phyloP scores from a whole-genome alignment of 2,113 vertebrate species.

The Odocoileus virginianus region DNA sequence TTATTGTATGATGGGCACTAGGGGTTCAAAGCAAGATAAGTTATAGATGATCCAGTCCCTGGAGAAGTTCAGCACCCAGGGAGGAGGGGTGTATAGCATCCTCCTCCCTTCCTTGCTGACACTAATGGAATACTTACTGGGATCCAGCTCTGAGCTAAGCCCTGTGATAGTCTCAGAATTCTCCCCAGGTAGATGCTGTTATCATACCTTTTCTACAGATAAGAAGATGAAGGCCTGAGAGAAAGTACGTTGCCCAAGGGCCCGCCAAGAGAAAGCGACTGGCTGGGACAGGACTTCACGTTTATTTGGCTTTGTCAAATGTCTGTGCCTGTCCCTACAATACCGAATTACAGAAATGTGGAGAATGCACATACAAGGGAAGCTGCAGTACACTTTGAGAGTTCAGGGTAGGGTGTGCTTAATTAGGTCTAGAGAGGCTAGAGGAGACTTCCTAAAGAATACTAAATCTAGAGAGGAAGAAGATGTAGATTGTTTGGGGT shows the following conservation, averaged over 20 bases:
- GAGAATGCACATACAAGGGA: neutral
- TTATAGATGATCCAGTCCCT: neutral
- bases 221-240: neutral
- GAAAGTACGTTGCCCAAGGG: neutral
- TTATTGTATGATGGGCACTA: neutral
- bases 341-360: neutral
- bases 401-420: neutral
- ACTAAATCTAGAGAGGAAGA: neutral
- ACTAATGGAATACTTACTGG: neutral
- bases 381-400: fast-evolving
- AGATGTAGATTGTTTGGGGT: neutral
- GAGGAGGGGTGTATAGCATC: neutral
- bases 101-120: neutral
- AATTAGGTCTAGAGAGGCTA: neutral
- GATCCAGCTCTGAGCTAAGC: neutral
- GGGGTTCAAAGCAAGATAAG: neutral
- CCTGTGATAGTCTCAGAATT: neutral
- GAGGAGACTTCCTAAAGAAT: neutral
- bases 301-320: neutral
- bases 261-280: neutral
- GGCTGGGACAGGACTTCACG: neutral
- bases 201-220: neutral
- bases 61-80: neutral
- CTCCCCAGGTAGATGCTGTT: neutral
- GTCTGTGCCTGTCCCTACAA: neutral